Evolutionary conservation across 2,888 invertebrate genomes (phyloP), one percentile per base, ranked within the genome.

Genomic region (Drosophila aldrichi): DNA sequence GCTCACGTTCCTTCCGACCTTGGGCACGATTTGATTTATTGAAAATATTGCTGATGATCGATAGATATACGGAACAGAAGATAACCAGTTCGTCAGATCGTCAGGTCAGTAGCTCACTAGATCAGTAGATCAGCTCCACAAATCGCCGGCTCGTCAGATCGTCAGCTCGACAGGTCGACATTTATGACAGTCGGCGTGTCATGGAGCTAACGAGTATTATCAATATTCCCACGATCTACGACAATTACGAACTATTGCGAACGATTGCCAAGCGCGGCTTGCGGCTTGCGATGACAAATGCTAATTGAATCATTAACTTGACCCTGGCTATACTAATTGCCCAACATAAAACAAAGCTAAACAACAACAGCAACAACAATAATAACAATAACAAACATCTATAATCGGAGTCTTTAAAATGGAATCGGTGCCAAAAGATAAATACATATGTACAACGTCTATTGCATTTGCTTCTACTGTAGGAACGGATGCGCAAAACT

Each of bases 281-380:
- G 69, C 59, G 86, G 54, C 22, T 41, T n/a, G 69, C 59, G 86
- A 83, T 84, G 84, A 86, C 86, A 84, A 84, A 84, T 84, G 84
- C 82, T 84, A 84, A 84, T 84, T 84, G 86, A 84, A 84, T 84
- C 86, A 84, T 84, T 84, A 82, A 83, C 80, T 67, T 84, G 86
- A 84, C 84, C 84, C 84, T 84, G 84, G 57, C 49, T 59, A 62
- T n/a, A 69, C 75, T 83, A 83, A 83, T 83, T 85, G 85, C 70
- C 81, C 81, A 85, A 83, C 84, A 82, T 82, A 74, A 82, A 82
- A 77, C 74, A 60, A 62, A 67, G 70, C 59, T 70, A 69, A 49
- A 40, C 51, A 59, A 56, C 25, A 63, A 41, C 70, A 60, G 38
- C 6, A 64, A 66, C 65, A 68, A 66, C n/a, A 54, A 32, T 62